These are phyloP conservation scores for Eledona agricola DNA, from an alignment of 2,888 invertebrate species.

Conservation along the genomic window DNA sequence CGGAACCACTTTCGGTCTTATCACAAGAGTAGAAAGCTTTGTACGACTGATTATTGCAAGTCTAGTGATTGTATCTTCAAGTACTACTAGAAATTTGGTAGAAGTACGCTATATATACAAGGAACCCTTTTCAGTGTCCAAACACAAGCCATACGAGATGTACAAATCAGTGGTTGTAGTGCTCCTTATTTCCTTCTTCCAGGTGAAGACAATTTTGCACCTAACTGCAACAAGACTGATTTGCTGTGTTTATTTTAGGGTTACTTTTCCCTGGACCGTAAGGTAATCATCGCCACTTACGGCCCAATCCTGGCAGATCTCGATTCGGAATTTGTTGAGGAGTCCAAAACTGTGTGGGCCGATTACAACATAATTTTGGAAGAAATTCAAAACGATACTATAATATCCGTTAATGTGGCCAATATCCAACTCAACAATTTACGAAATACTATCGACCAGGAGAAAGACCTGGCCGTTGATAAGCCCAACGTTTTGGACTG, in stretches of 20 bases:
- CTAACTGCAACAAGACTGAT: background rate
- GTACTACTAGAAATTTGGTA: too few species aligned
- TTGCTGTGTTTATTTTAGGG: constrained; percentile 9
- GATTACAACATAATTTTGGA: background rate
- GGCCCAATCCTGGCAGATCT: constrained; percentile 1
- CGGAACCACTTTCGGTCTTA: too few species aligned
- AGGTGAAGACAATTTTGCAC: constrained; percentile 3
- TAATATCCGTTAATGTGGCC: background rate
- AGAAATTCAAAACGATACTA: constrained; percentile 7
- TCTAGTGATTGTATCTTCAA: too few species aligned
- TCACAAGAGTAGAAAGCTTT: too few species aligned
- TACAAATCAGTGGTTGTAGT: too few species aligned
- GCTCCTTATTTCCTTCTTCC: background rate
- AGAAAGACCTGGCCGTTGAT: background rate
- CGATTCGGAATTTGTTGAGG: background rate
- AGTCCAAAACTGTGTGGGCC: background rate
- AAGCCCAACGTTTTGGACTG: constrained; percentile 2
- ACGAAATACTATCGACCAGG: background rate
- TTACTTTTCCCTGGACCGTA: constrained; percentile 4
- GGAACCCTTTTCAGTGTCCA: too few species aligned
- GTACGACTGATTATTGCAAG: too few species aligned
- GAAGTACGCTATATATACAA: too few species aligned
- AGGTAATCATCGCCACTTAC: constrained; percentile 13
- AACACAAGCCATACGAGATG: too few species aligned
- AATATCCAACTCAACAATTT: constrained; percentile 8